A percentile compares a stretch with the other conserved stretches of the same genome.
Evolutionary conservation across 2,797 vertebrate genomes (phyloP).

Genomic region (Eulemur rubriventer): DNA sequence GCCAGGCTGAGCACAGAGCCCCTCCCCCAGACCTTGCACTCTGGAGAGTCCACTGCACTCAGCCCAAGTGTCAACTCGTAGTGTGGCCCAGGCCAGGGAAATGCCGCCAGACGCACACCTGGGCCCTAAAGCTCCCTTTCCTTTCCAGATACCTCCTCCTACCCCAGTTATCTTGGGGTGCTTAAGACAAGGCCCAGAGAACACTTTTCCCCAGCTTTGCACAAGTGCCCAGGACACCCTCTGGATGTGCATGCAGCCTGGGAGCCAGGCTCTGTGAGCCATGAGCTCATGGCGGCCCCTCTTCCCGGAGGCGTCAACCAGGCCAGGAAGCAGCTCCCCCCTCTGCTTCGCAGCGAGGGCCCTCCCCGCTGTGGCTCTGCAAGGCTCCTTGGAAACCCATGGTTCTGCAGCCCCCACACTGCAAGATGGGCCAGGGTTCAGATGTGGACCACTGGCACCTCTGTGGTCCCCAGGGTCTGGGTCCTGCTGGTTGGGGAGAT

Average conservation of each 20-base stretch:
- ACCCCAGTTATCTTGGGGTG: background rate
- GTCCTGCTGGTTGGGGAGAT: background rate
- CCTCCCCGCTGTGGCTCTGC: background rate
- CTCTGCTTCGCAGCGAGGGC: background rate
- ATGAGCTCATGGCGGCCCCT: background rate
- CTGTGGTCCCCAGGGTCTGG: background rate
- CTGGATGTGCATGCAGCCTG: background rate
- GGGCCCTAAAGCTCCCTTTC: background rate
- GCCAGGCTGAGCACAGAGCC: background rate
- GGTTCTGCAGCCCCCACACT: background rate
- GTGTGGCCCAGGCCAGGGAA: background rate
- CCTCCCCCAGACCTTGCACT: background rate
- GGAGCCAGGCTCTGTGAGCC: background rate
- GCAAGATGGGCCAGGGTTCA: background rate
- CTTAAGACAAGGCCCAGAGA: background rate
- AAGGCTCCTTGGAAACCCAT: slow-evolving; percentile 66
- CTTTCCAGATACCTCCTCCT: background rate
- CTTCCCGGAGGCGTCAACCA: background rate
- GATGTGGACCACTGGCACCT: background rate
- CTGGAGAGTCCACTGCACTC: background rate
- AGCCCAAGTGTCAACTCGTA: background rate
- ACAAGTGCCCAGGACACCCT: background rate
- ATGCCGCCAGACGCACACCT: background rate
- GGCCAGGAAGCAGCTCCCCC: background rate
- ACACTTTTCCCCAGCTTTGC: background rate